Percentiles rank a stretch among this genome's conserved stretches.
These are phyloP conservation scores for Tethya wilhelma DNA, from an alignment of 37 sponge, comb jelly and placozoan genomes.

Conservation along the genomic window DNA sequence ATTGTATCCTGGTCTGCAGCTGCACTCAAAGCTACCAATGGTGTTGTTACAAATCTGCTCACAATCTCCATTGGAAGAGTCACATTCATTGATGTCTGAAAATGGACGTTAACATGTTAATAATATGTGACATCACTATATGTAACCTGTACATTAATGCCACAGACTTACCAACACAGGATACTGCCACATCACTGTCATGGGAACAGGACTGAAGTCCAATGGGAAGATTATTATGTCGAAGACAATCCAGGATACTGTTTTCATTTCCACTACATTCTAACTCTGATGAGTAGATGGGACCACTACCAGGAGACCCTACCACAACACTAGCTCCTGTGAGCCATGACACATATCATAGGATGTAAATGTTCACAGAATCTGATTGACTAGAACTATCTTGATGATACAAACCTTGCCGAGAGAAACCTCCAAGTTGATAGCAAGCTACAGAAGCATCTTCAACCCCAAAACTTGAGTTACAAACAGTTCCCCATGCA, in stretches of 20 bases:
- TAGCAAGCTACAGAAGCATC: constrained; percentile 34
- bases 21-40: constrained; percentile 31
- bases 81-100: constrained; percentile 44
- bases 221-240: background rate
- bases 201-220: constrained; percentile 4
- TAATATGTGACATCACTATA: too few relatives aligned
- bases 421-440: constrained; percentile 11
- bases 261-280: constrained; percentile 22
- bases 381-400: background rate
- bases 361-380: background rate
- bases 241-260: constrained; percentile 14
- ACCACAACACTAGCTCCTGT: background rate
- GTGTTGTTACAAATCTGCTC: constrained; percentile 41
- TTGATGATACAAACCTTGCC: background rate
- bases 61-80: constrained; percentile 17
- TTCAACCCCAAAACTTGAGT: background rate
- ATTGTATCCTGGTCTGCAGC: background rate
- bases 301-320: constrained; percentile 14
- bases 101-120: too few relatives aligned
- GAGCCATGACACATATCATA: background rate
- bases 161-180: background rate
- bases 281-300: constrained; percentile 24
- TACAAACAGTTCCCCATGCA: constrained; percentile 51
- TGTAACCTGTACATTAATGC: too few relatives aligned
- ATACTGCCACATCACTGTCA: background rate